A percentile compares a stretch with the other conserved stretches of the same genome.
Evolutionary conservation across 2,113 vertebrate genomes (phyloP).

Genomic region (Varanus komodoensis): DNA sequence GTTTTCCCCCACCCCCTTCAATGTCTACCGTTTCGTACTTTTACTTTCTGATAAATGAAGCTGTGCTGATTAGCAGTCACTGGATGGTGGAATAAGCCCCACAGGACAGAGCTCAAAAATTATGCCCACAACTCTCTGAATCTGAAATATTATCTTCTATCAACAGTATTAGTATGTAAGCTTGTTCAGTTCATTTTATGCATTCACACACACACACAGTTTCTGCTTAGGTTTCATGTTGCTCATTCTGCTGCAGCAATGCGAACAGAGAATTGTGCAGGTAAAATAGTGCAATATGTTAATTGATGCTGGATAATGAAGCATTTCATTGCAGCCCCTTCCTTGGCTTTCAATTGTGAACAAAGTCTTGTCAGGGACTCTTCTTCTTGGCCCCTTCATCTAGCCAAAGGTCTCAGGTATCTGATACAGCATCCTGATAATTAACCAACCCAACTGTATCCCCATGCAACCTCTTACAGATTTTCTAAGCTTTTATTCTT

Average conservation of each 20-base stretch:
- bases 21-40: background rate
- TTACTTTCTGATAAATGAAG: background rate
- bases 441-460: background rate
- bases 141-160: slow-evolving; percentile 56
- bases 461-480: background rate
- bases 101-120: background rate
- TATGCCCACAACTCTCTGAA: slow-evolving; percentile 31
- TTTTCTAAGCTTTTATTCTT: background rate
- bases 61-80: slow-evolving; percentile 27
- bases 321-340: background rate
- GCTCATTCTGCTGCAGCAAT: background rate
- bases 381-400: background rate
- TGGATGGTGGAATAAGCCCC: background rate
- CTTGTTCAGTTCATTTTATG: background rate
- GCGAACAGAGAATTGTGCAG: background rate
- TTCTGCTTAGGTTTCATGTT: slow-evolving; percentile 11
- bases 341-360: background rate
- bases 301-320: background rate
- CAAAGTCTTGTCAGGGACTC: no score
- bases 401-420: background rate
- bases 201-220: background rate
- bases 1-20: background rate
- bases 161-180: slow-evolving; percentile 18
- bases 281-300: background rate
- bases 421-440: background rate